Percentiles rank a stretch among this genome's conserved stretches.
Conservation (phyloP, 1,140 invertebrate genomes). For the Anthonomus grandis region DNA sequence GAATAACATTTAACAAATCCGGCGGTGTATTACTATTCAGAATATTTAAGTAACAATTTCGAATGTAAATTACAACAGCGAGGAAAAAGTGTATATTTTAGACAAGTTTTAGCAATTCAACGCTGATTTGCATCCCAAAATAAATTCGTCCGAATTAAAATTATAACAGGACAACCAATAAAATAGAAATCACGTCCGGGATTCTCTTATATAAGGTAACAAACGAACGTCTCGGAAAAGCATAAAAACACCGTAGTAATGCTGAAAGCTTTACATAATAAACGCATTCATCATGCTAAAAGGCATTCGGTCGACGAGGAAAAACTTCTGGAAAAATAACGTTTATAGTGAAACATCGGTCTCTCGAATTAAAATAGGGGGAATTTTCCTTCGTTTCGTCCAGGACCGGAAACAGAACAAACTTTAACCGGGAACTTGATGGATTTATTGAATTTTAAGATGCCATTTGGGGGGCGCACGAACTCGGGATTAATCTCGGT, state of each 20-base stretch:
- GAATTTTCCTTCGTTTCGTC: conserved; percentile 14
- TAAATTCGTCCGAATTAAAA: no score
- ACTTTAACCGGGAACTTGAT: conserved; percentile 25
- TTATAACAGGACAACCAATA: no score
- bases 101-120: conserved; percentile 15
- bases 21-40: conserved; percentile 12
- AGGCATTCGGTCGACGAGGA: conserved; percentile 12
- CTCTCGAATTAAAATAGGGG: conserved; percentile 22
- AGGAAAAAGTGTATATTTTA: conserved; percentile 12
- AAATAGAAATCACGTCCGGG: no score
- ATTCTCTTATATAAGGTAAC: no score
- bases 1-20: no score
- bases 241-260: no score
- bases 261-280: conserved; percentile 6
- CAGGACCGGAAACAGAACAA: conserved; percentile 21
- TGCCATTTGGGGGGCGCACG: conserved; percentile 20
- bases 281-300: conserved; percentile 15
- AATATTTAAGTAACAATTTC: conserved; percentile 11
- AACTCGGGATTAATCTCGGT: conserved; percentile 28
- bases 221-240: no score
- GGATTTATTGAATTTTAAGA: conserved; percentile 32
- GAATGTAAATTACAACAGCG: conserved; percentile 10
- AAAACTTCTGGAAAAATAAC: conserved; percentile 15
- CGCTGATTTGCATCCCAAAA: conserved; percentile 17
- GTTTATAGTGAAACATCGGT: conserved; percentile 17